Evolutionary conservation across 2,113 vertebrate genomes (phyloP), one percentile per base, ranked within the genome.

Genomic region (Pristiophorus japonicus): DNA sequence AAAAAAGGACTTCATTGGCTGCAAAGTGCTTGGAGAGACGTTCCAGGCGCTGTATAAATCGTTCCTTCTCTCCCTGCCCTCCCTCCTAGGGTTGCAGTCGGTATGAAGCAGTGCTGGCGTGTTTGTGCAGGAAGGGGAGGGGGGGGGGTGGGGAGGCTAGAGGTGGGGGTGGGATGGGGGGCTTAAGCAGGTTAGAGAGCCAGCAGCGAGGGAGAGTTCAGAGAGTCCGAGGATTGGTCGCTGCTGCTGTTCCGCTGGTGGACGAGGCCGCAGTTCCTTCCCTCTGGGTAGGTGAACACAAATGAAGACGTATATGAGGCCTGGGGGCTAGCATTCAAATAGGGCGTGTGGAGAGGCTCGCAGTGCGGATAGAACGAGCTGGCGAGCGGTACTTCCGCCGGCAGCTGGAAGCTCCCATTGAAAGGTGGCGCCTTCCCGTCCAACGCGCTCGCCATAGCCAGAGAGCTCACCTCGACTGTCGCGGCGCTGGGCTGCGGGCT

Each of bases 231-330:
- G 96, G 98, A 97, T 97, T 98, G 98, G 97, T 99, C 99, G 97
- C 98, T 99, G 98, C 98, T 98, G 98, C 98, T 98, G 98, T 98
- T 98, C 98, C 98, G 98, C 97, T 98, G 98, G 97, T 98, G 98
- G 96, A 98, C 98, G 98, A 98, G 98, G 98, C 99, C 98, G 96
- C 99, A 99, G 97, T 98, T 96, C 96, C 97, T 95, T 98, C 98
- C 98, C 98, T 99, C 99, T 99, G 99, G 99, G 98, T 98, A 99
- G 98, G 98, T 99, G 98, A 99, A 99, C 97, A 99, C 99, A 99
- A 99, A 99, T 98, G 99, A 98, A 98, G 98, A 99, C 97, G 98
- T 99, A 97, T 98, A 99, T 98, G 99, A 98, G 97, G 98, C 97
- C 98, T 98, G 99, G 98, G 90, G 98, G 90, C 90, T 97, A 34